Evolutionary conservation across 37 sponge, comb jelly and placozoan species (phyloP).

Genomic region (Cladorhizidae sp.): DNA sequence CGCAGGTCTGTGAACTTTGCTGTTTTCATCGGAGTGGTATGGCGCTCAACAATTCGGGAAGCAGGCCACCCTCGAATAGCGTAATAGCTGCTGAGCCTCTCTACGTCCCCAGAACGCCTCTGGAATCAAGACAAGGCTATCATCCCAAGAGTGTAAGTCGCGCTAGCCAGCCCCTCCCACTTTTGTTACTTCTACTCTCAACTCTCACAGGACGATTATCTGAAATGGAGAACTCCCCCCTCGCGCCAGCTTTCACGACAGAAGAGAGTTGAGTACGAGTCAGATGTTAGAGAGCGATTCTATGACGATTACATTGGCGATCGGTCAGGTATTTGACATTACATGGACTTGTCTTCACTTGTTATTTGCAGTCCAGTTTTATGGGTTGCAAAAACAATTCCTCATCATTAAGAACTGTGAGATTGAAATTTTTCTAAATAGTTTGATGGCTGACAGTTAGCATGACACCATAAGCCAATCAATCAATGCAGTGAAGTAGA

Average conservation of each 20-base stretch:
- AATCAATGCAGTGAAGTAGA: no score
- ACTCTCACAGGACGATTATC: conserved; percentile 33
- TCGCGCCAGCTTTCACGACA: conserved; percentile 52
- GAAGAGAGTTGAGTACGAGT: conserved; percentile 52
- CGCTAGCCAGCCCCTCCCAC: conserved; percentile 5
- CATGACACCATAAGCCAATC: no score
- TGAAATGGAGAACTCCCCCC: conserved; percentile 64
- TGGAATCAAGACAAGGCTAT: conserved; percentile 60
- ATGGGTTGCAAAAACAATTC: no score
- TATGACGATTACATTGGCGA: conserved; percentile 76
- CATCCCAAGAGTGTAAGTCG: conserved; percentile 53
- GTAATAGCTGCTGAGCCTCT: conserved; percentile 17
- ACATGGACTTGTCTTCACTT: not conserved
- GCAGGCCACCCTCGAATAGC: not conserved
- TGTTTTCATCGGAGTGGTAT: no score
- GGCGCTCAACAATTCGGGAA: no score
- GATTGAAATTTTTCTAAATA: no score
- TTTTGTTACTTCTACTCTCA: not conserved
- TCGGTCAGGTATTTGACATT: conserved; percentile 48
- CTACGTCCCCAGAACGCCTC: conserved; percentile 44
- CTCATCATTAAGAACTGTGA: no score
- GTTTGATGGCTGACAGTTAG: no score
- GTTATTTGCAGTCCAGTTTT: no score
- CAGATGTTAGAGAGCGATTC: conserved; percentile 72
- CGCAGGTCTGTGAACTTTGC: no score